Base-by-base conservation (phyloP, 2,888 invertebrate genomes). In the Orchesellides sinensis region DNA sequence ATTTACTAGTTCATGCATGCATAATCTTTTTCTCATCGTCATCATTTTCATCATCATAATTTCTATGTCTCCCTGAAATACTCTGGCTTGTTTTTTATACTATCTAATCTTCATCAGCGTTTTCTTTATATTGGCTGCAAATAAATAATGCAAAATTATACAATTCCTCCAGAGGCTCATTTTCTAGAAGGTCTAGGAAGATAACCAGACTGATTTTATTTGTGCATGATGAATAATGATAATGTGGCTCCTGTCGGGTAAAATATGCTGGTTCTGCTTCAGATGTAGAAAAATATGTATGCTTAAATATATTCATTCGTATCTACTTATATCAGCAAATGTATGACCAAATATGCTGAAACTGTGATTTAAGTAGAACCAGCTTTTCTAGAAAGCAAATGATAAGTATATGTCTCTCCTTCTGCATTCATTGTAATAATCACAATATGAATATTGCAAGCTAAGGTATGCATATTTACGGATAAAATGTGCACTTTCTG, bases 221-320 rank as follows among this genome's bases (percentile, higher is more conserved):
- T 63, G 25, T 74, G 35, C 21, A 52, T 49, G 66, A 75, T 65
- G 63, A 74, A 66, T 66, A 54, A 66, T 75, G 75, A 66, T 75
- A 75, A 75, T 75, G 14, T 75, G 75, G 75, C 75, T 75, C 75
- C 75, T 66, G 75, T 75, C 75, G 75, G 75, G 75, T n/a, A n/a
- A n/a, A n/a, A n/a, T n/a, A n/a, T 74, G 74, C 68, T 49, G 74
- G 40, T 29, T 59, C 72, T 59, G 32, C 52, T 29, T 25, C 70
- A n/a, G n/a, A 40, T 40, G 40, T 40, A 40, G 10, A 40, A 40
- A 10, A 40, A 14, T 2, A 27, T 19, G 66, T 47, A 47, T 47
- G 14, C 23, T 40, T 40, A 40, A 10, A 19, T 27, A 47, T 47
- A 66, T 29, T 12, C 25, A 47, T 27, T 40, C 29, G 17, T 35